phyloP scores from a whole-genome alignment of 2,113 vertebrate species.

The Antidorcas marsupialis region DNA sequence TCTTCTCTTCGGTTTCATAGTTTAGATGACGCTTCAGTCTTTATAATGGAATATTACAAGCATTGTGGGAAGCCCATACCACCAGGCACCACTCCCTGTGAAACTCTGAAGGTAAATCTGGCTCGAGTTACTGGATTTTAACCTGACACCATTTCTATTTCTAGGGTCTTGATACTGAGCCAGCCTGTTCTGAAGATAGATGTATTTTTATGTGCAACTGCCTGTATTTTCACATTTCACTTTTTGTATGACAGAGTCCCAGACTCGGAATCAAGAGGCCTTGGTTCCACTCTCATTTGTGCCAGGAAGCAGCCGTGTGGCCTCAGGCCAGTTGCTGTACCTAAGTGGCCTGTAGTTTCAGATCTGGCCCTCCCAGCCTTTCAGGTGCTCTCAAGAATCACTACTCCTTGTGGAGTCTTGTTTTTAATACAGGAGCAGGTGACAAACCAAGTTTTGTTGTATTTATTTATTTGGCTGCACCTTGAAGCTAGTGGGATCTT shows the following conservation, averaged over 20 bases:
- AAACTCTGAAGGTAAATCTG: conserved; percentile 84
- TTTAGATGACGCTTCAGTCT: conserved; percentile 82
- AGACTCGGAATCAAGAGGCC: background rate
- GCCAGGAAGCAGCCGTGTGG: background rate
- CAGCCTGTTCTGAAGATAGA: background rate
- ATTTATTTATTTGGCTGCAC: background rate
- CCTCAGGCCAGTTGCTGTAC: background rate
- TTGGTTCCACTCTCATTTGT: background rate
- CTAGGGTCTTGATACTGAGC: background rate
- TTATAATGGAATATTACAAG: conserved; percentile 84
- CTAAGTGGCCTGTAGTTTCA: background rate
- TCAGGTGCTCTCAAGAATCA: background rate
- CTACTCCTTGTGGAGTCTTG: background rate
- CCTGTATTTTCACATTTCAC: background rate
- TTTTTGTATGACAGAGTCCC: background rate
- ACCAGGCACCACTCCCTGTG: conserved; percentile 53
- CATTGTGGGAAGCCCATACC: conserved; percentile 73
- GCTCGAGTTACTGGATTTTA: background rate
- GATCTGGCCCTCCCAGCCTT: background rate
- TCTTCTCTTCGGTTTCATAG: conserved; percentile 72
- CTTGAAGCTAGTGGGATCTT: background rate
- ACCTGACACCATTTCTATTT: background rate
- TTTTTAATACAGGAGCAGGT: background rate
- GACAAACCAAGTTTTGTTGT: background rate
- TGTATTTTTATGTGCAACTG: background rate